phyloP scores from a whole-genome alignment of 2,888 invertebrate genomes.

The Ditylenchus weischeri region DNA sequence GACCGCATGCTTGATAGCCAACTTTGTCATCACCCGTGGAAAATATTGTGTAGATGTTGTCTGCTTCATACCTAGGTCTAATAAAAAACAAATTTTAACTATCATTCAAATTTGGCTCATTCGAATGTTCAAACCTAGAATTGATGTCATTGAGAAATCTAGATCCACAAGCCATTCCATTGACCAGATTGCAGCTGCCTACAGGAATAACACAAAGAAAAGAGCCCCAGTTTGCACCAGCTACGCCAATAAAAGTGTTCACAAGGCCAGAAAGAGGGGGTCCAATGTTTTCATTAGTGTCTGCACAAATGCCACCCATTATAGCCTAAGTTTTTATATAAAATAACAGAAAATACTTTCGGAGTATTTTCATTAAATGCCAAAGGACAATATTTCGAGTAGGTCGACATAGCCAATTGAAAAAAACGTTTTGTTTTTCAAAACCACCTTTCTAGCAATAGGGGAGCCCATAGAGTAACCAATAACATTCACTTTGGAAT shows the following conservation, averaged over 20 bases:
- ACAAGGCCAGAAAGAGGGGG: conserved; percentile 46
- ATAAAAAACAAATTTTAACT: not conserved
- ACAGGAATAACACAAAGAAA: conserved; percentile 51
- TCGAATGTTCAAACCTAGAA: conserved; percentile 27
- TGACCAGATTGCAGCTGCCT: conserved; percentile 50
- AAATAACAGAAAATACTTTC: not conserved
- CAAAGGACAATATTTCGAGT: too few species aligned
- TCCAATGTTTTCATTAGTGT: conserved; percentile 53
- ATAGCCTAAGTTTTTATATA: conserved; percentile 24
- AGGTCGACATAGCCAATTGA: too few species aligned
- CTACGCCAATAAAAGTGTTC: conserved; percentile 48
- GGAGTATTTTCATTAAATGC: not conserved
- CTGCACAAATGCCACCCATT: conserved; percentile 40
- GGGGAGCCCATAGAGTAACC: conserved; percentile 55
- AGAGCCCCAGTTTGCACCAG: conserved; percentile 52
- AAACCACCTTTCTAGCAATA: conserved; percentile 46
- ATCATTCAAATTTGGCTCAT: not conserved
- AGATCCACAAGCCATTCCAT: conserved; percentile 48
- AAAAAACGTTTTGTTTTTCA: conserved; percentile 1
- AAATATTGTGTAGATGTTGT: conserved; percentile 48
- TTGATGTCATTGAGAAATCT: conserved; percentile 51
- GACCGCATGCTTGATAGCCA: conserved; percentile 50
- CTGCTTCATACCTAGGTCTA: conserved; percentile 47
- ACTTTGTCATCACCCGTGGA: conserved; percentile 52
- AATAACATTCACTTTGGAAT: conserved; percentile 50